Evolutionary conservation across 2,113 vertebrate species (phyloP).

Genomic region (Nymphicus hollandicus): DNA sequence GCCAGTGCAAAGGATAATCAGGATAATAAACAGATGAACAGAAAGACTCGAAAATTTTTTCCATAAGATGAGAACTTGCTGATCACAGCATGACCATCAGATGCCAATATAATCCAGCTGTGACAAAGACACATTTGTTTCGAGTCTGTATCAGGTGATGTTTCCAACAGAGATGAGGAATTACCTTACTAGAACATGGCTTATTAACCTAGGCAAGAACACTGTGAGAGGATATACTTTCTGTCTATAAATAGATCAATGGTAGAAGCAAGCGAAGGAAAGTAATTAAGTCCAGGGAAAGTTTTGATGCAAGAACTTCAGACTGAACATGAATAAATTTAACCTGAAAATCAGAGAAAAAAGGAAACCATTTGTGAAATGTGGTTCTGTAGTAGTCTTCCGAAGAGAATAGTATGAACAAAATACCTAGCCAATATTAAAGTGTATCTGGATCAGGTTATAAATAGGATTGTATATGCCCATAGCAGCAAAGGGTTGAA

Average conservation of each 20-base stretch:
- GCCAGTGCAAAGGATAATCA: background rate
- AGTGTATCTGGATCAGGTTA: background rate
- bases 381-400: background rate
- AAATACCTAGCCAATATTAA: background rate
- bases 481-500: background rate
- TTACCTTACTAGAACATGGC: background rate
- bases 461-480: background rate
- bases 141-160: background rate
- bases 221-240: background rate
- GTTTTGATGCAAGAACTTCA: background rate
- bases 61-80: background rate
- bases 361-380: background rate
- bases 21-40: background rate
- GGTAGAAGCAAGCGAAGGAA: background rate
- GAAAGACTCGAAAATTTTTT: background rate
- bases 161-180: slow-evolving; percentile 30
- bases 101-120: slow-evolving; percentile 18
- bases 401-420: background rate
- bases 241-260: background rate
- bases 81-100: background rate
- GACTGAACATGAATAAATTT: background rate
- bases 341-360: background rate
- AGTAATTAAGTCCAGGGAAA: background rate
- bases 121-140: slow-evolving; percentile 27
- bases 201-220: background rate